Percentiles rank a stretch among this genome's conserved stretches.
phyloP scores from a whole-genome alignment of 1,140 invertebrate genomes.

The Ectropis grisescens region DNA sequence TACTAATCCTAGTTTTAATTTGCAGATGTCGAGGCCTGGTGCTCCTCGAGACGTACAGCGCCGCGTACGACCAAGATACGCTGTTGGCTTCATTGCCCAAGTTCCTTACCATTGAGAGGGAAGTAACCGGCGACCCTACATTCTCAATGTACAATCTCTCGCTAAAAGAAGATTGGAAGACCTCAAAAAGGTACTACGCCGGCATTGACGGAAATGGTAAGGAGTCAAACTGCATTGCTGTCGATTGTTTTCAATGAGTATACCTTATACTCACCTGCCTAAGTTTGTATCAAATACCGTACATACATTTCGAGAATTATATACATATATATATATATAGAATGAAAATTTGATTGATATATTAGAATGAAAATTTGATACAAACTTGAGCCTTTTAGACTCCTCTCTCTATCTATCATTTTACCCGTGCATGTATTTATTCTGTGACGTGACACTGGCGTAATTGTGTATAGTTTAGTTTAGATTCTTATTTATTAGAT shows the following conservation, averaged over 20 bases:
- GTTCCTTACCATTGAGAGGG: slow-evolving; percentile 89
- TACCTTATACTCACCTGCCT: too few relatives aligned
- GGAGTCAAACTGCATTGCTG: slow-evolving; percentile 8
- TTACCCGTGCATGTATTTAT: slow-evolving; percentile 36
- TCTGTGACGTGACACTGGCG: slow-evolving; percentile 41
- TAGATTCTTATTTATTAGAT: slow-evolving; percentile 29
- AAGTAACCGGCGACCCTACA: slow-evolving; percentile 92
- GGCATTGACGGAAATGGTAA: slow-evolving; percentile 46
- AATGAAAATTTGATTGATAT: too few relatives aligned
- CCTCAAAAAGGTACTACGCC: slow-evolving; percentile 84
- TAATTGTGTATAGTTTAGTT: slow-evolving; percentile 39
- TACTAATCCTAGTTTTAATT: slow-evolving; percentile 9
- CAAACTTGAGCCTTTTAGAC: too few relatives aligned
- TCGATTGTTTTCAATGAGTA: too few relatives aligned
- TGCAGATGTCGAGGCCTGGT: slow-evolving; percentile 89
- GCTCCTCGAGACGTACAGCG: slow-evolving; percentile 96
- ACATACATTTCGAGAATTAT: too few relatives aligned
- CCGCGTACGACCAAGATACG: slow-evolving; percentile 78
- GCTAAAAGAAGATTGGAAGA: slow-evolving; percentile 90
- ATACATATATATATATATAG: too few relatives aligned
- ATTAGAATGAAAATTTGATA: too few relatives aligned
- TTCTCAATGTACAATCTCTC: slow-evolving; percentile 99
- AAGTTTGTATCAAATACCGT: too few relatives aligned
- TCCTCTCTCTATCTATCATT: too few relatives aligned
- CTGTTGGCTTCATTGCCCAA: slow-evolving; percentile 83